Evolutionary conservation across 2,888 invertebrate species (phyloP), one percentile per base, ranked within the genome.

Genomic region (Heliconius cydno): DNA sequence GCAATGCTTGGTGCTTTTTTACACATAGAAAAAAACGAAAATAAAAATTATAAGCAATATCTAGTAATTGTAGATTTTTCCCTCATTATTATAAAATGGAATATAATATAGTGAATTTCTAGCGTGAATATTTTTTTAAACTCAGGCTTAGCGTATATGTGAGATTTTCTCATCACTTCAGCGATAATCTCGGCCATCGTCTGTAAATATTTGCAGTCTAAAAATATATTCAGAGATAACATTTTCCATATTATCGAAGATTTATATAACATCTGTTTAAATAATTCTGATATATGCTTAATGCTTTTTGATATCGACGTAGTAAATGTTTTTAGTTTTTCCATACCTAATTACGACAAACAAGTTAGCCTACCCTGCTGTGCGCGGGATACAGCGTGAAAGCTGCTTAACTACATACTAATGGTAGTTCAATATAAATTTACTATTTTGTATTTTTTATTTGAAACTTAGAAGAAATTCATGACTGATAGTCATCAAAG

Each of bases 161-260:
- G 22, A 52, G 19, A 52, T 52, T 52, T 52, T 52, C 52, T 52
- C 19, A 2, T 52, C 57, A 57, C 22, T 72, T n/a, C 6, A 60
- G 25, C 73, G 34, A 46, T 80, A 81, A 76, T 79, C 67, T 78
- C 60, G 68, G 63, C 60, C 65, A 63, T n/a, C 41, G 66, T 63
- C 72, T 82, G 60, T 81, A 84, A 85, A 86, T 85, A 85, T 87
- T 86, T 88, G 86, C 83, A 83, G 81, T 79, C 83, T 86, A 87
- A 86, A 88, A 89, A 88, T 90, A 90, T 80, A 83, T 83, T 74
- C 82, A 85, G 85, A 86, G 86, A 88, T 86, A 89, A 87, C 84
- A 84, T 25, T n/a, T 71, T 41, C 71, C 79, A 68, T 66, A 60
- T 68, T 79, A 78, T 67, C 38, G 12, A 68, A 30, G 28, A 28